Base-by-base conservation (phyloP, 2,113 vertebrate genomes). In the Phalacrocorax brasilianus region DNA sequence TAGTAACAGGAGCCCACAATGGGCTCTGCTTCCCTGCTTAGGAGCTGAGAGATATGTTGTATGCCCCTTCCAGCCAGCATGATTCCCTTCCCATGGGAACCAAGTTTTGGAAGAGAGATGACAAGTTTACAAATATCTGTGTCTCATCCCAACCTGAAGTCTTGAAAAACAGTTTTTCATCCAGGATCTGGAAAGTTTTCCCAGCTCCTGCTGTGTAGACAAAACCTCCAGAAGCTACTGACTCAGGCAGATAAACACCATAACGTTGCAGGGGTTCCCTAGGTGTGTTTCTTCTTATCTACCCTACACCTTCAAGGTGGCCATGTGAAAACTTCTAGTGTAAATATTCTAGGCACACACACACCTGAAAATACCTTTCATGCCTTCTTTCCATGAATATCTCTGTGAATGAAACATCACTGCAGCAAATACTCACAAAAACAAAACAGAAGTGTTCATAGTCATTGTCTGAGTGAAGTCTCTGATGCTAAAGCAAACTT, bases 191-290 rank as follows among this genome's bases (percentile, higher is more conserved):
- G 28, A 67, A 91, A 38, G 14, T 52, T 92, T 91, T 91, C 22
- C 38, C 70, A 56, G 8, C 16, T 92, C 11, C 22, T 3, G 0
- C 22, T 72, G 23, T 30, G 24, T 21, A 67, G 44, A 52, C 20
- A 72, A 81, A 85, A 33, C 21, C 40, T 85, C 23, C 27, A 78
- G 33, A 55, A 84, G 65, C 24, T 66, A 10, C 30, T 35, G 73
- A 12, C 40, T 78, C 1, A 0, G 28, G 19, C 24, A 26, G 33
- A 56, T 40, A 78, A 63, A 19, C 23, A 55, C 19, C 4, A 2
- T 30, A 33, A 7, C 0, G 0, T 11, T 72, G 12, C 35, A 4
- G 14, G 12, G 1, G 0, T 15, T 86, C 61, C 40, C 30, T 28
- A 9, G 21, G 35, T 33, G 27, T 21, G 62, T 78, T 71, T 91